Evolutionary conservation across 2,113 vertebrate genomes (phyloP).

Genomic region (Castor canadensis): DNA sequence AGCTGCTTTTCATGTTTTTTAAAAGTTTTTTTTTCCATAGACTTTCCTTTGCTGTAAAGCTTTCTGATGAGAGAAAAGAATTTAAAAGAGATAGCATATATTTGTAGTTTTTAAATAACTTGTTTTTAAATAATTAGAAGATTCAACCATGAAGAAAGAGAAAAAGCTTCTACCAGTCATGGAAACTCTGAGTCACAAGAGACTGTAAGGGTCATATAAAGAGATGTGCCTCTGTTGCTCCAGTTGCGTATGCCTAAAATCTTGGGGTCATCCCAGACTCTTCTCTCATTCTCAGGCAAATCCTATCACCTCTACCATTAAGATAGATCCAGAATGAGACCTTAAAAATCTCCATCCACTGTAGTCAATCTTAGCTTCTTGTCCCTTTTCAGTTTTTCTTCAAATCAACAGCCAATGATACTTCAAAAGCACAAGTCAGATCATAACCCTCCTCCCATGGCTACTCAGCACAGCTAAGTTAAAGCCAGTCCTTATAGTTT

Average conservation of each 20-base stretch:
- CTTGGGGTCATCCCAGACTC: not conserved
- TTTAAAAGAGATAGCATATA: not conserved
- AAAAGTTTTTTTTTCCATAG: not conserved
- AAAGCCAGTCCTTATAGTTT: not conserved
- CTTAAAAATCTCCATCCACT: not conserved
- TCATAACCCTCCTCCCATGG: not conserved
- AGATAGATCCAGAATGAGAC: not conserved
- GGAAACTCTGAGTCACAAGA: not conserved
- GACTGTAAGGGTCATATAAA: not conserved
- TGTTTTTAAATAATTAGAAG: constrained; percentile 10
- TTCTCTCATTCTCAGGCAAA: not conserved
- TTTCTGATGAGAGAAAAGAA: constrained; percentile 20
- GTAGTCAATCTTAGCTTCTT: not conserved
- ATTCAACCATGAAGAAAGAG: not conserved
- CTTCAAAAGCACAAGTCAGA: not conserved
- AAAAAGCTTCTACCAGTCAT: not conserved
- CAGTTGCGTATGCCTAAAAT: not conserved
- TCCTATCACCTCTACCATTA: not conserved
- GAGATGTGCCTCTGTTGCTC: not conserved
- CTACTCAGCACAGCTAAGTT: not conserved
- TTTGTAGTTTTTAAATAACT: not conserved
- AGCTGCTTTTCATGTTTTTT: no score
- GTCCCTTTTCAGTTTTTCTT: not conserved
- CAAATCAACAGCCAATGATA: not conserved
- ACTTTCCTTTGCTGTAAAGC: not conserved